Conservation (phyloP, 2,888 invertebrate species). For the Listrodromus nycthemerus region DNA sequence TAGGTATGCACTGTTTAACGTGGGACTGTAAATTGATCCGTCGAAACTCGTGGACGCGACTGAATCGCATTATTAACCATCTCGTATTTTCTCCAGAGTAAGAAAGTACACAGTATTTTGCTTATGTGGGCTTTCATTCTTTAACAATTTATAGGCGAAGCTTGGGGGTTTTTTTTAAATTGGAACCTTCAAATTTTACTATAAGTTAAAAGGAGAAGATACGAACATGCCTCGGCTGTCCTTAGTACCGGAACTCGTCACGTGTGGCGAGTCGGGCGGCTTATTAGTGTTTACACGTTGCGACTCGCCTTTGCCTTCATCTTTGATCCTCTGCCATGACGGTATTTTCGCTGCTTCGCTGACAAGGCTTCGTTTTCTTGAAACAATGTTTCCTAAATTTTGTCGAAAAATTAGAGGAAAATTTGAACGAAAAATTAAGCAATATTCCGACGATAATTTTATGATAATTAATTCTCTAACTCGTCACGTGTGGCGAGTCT, state of each 20-base stretch:
- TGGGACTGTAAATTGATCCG: no score
- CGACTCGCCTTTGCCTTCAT: not conserved
- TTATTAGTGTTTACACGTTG: constrained; percentile 34
- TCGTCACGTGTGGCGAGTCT: not conserved
- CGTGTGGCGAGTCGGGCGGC: constrained; percentile 27
- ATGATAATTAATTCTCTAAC: no score
- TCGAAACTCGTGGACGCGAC: no score
- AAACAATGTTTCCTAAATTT: no score
- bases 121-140: constrained; percentile 24
- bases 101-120: constrained; percentile 28
- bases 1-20: no score
- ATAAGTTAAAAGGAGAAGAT: constrained; percentile 11
- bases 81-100: constrained; percentile 14
- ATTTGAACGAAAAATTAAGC: no score
- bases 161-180: not conserved
- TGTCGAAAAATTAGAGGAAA: no score
- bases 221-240: not conserved
- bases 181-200: not conserved
- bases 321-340: not conserved
- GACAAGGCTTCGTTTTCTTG: no score
- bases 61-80: not conserved
- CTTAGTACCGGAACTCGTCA: constrained; percentile 39
- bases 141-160: constrained; percentile 9
- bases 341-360: no score
- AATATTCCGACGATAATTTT: no score